Percentiles rank a stretch among this genome's conserved stretches.
Conservation (phyloP, 2,888 invertebrate genomes). For the Ferrisia virgata region DNA sequence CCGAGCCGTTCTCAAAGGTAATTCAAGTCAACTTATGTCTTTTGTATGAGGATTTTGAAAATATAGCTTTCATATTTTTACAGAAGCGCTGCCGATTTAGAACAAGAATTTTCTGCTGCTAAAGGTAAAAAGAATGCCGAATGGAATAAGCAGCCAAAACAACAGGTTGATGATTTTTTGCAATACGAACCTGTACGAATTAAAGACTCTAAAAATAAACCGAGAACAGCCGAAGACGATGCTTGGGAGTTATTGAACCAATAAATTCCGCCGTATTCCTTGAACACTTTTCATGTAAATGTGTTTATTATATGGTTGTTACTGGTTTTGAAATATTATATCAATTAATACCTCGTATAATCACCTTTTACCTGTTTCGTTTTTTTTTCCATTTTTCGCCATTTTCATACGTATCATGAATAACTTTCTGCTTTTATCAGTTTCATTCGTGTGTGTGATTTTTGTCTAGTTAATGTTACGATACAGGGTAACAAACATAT, state of each 20-base stretch:
- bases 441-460: background rate
- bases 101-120: background rate
- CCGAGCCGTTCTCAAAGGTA: background rate
- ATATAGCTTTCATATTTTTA: background rate
- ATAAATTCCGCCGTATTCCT: background rate
- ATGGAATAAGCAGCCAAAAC: background rate
- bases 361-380: background rate
- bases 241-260: slow-evolving; percentile 42
- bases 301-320: background rate
- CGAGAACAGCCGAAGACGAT: slow-evolving; percentile 38
- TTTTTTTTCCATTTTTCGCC: background rate
- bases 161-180: slow-evolving; percentile 30
- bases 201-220: slow-evolving; percentile 24
- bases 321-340: background rate
- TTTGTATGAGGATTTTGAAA: too few species aligned
- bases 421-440: background rate
- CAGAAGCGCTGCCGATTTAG: background rate
- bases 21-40: background rate
- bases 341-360: background rate
- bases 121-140: slow-evolving; percentile 20
- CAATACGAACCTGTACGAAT: slow-evolving; percentile 34
- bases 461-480: background rate
- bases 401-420: background rate
- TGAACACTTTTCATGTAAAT: background rate
- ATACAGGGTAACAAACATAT: background rate